Percentiles rank a stretch among this genome's conserved stretches.
phyloP scores from a whole-genome alignment of 2,113 vertebrate genomes.

The Physeter macrocephalus region DNA sequence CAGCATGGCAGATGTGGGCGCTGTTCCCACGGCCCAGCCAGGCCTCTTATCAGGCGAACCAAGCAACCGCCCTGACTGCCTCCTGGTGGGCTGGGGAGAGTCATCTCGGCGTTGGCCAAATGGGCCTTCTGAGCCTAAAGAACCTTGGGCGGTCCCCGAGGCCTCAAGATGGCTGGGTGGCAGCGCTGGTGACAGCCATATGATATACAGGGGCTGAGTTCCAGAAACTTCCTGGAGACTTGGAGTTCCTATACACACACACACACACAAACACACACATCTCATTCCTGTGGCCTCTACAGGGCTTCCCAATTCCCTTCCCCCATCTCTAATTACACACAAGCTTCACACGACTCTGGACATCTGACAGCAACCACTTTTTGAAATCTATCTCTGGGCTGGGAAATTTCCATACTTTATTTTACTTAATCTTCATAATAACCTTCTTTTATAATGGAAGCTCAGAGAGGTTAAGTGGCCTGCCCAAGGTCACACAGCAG shows the following conservation, averaged over 20 bases:
- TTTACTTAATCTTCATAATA: background rate
- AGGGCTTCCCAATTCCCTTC: background rate
- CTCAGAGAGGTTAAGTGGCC: conserved; percentile 16
- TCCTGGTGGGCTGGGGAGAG: background rate
- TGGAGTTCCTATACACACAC: background rate
- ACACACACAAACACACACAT: background rate
- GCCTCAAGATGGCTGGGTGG: background rate
- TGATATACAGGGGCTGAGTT: background rate
- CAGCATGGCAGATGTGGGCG: fast-evolving
- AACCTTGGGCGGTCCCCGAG: background rate
- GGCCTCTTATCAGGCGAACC: background rate
- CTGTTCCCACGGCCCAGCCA: background rate
- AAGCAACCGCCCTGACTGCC: background rate
- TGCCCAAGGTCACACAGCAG: background rate
- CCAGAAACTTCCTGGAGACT: background rate
- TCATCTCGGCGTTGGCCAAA: background rate
- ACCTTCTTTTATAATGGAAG: background rate
- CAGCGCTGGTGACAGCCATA: background rate
- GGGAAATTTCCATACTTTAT: background rate
- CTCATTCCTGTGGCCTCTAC: background rate
- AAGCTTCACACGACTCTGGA: background rate
- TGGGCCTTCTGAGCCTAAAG: background rate
- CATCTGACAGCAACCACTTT: background rate
- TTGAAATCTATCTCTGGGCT: background rate
- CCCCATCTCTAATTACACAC: background rate